These are phyloP conservation scores for Chiloscyllium punctatum DNA, from an alignment of 2,797 vertebrate genomes.

Conservation along the genomic window DNA sequence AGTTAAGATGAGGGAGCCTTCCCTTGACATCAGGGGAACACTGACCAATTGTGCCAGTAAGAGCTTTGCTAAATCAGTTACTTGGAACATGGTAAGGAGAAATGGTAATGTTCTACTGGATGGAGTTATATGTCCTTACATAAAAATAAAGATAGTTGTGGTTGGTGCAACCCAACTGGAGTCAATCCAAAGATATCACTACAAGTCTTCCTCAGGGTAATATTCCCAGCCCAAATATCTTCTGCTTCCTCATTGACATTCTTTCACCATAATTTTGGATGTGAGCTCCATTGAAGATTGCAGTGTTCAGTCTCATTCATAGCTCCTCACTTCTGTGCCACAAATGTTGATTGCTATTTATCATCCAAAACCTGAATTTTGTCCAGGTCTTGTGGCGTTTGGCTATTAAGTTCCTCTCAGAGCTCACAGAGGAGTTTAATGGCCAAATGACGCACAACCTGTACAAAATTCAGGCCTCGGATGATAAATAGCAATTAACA, in stretches of 20 bases:
- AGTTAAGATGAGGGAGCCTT: too few relatives aligned
- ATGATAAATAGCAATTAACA: neutral
- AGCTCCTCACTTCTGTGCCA: neutral
- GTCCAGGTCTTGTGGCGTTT: too few relatives aligned
- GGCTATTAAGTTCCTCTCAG: too few relatives aligned
- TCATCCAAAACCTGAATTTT: too few relatives aligned
- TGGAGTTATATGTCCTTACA: neutral
- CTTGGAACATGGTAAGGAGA: neutral
- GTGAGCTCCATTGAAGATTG: too few relatives aligned
- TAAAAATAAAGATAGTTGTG: neutral
- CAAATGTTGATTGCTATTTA: too few relatives aligned
- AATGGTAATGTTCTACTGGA: neutral
- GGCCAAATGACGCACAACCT: neutral
- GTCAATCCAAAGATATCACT: neutral
- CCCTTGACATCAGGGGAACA: too few relatives aligned
- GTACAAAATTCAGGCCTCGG: neutral
- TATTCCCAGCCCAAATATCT: neutral
- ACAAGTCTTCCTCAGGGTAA: neutral
- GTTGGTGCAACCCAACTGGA: neutral
- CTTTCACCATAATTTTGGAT: neutral
- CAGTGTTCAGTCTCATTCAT: neutral
- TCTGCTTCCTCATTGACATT: neutral
- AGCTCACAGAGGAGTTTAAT: neutral
- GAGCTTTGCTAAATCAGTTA: neutral
- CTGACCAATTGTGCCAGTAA: too few relatives aligned